Evolutionary conservation across 2,113 vertebrate species (phyloP).

Genomic region (Corythornis vintsioides): DNA sequence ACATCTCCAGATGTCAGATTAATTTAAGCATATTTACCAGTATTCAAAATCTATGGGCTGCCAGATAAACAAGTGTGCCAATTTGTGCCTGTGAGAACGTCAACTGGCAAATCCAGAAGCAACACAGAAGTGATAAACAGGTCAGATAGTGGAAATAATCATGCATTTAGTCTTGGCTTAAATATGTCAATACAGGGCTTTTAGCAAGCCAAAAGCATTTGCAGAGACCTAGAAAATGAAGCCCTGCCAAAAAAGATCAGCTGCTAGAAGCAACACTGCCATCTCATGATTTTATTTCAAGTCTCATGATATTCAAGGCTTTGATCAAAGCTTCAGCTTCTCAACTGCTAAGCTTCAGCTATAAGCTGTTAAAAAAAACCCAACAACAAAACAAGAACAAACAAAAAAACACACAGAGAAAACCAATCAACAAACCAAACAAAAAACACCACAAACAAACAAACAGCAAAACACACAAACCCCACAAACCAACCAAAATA

Average conservation of each 20-base stretch:
- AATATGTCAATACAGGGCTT: conserved; percentile 11
- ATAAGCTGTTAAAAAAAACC: neutral
- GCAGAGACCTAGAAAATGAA: conserved; percentile 38
- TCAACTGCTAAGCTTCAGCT: neutral
- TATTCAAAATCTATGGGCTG: neutral
- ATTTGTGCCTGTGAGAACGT: conserved; percentile 14
- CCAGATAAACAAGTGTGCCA: conserved; percentile 4
- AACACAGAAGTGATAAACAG: conserved; percentile 19
- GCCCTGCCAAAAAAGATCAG: conserved; percentile 46
- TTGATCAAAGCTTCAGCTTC: conserved; percentile 9
- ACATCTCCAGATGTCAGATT: conserved; percentile 62
- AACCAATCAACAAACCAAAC: neutral
- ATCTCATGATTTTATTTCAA: conserved; percentile 66
- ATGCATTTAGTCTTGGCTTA: conserved; percentile 9
- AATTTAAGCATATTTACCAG: conserved; percentile 26
- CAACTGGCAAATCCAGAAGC: conserved; percentile 26
- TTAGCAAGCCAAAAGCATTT: conserved; percentile 34
- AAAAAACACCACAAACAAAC: no score
- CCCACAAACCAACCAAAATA: neutral
- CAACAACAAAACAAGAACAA: neutral
- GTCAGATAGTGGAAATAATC: conserved; percentile 55
- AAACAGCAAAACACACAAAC: neutral
- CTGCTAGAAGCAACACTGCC: conserved; percentile 68
- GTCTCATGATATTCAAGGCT: conserved; percentile 5
- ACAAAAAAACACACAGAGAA: neutral